Evolutionary conservation across 2,113 vertebrate genomes (phyloP), one percentile per base, ranked within the genome.

Genomic region (Onychostruthus taczanowskii): DNA sequence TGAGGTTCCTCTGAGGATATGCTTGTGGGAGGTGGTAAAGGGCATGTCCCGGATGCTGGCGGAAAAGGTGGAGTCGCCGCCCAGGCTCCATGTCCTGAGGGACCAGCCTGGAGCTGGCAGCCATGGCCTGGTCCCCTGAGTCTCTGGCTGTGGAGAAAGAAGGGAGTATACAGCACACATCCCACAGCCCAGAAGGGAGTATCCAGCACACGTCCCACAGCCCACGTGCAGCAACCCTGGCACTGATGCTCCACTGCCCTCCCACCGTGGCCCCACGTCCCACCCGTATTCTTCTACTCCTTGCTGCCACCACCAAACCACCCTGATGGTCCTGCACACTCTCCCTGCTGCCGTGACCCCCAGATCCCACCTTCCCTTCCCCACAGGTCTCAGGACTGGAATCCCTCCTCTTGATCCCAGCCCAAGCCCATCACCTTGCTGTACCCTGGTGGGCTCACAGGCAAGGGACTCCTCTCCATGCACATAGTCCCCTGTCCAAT

Each of bases 1-100:
- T 97, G 56, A 98, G 97, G 86, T 98, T 98, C 81, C 98, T 98
- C 84, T 98, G 97, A 79, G 98, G 92, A 53, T 97, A 97, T 0
- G 96, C 73, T 1, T 97, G 96, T 33, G 98, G 98, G 55, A 98
- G 93, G 83, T 98, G 98, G 91, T 98, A 99, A 78, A 98, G 98
- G 87, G 99, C 98, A 84, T 97, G 98, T 79, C 98, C 98, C 0
- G 99, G 98, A 88, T 98, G 98, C 80, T 98, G 98, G 73, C 98
- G 98, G 95, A 98, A 97, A 64, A 99, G 98, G 81, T 98, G 98
- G 66, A 99, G 98, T 80, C 98, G 97, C 79, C 98, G 98, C 80
- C 98, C 98, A 2, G 98, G 98, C 92, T 98, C 97, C 89, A 97
- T 91, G 84, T 97, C 97, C 73, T 49, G 98, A 63, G 89, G 93